Percentiles rank a stretch among this genome's conserved stretches.
These are phyloP conservation scores for Puffinus mauretanicus DNA, from an alignment of 2,113 vertebrate genomes.

Conservation along the genomic window DNA sequence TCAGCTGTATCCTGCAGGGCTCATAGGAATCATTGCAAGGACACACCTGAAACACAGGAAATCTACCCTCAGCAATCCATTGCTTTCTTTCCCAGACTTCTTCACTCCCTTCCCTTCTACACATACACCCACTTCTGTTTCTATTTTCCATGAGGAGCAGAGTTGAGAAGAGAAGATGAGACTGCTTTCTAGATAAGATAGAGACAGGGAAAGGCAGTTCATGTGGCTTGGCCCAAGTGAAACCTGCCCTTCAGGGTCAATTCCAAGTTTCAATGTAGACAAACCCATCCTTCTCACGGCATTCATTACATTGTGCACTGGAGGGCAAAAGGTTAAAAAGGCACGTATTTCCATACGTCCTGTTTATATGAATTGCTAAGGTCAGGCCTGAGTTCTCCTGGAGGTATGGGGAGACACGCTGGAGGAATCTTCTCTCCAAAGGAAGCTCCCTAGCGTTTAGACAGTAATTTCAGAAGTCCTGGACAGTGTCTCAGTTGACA, in stretches of 20 bases:
- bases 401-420: background rate
- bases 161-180: background rate
- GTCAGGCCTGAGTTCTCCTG: background rate
- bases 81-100: background rate
- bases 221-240: background rate
- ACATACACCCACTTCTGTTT: background rate
- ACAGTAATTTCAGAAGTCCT: background rate
- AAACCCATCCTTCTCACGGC: background rate
- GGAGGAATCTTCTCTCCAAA: background rate
- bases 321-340: constrained; percentile 2
- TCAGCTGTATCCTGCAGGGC: background rate
- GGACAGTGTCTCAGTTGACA: background rate
- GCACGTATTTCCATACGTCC: background rate
- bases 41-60: background rate
- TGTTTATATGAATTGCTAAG: background rate
- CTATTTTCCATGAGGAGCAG: background rate
- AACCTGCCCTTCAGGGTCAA: background rate
- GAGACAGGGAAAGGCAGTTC: background rate
- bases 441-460: background rate
- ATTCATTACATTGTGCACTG: background rate
- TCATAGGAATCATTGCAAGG: background rate
- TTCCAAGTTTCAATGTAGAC: background rate
- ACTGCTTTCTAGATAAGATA: background rate
- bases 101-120: background rate
- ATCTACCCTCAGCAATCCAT: background rate